Conservation (phyloP, 2,888 invertebrate species). For the Fragum fragum region DNA sequence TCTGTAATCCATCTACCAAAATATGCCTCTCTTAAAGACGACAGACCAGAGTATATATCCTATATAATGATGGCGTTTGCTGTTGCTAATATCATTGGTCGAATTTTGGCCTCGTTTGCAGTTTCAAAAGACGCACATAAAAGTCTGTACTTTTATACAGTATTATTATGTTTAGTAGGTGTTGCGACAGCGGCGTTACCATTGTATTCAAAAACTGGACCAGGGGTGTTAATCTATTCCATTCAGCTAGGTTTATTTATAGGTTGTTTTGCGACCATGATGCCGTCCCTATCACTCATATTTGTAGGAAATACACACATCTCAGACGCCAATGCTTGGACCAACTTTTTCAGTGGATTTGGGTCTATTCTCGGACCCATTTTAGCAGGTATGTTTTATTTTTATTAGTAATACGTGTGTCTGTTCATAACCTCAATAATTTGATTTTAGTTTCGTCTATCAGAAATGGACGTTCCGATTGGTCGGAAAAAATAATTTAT, state of each 20-base stretch:
- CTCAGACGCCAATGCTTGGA: slow-evolving; percentile 60
- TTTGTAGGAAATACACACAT: slow-evolving; percentile 58
- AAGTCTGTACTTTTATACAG: slow-evolving; percentile 33
- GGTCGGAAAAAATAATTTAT: too few species aligned
- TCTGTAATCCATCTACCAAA: slow-evolving; percentile 59
- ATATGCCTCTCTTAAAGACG: slow-evolving; percentile 39
- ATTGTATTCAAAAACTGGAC: slow-evolving; percentile 34
- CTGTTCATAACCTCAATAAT: too few species aligned
- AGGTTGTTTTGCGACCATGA: slow-evolving; percentile 56
- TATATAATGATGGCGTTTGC: slow-evolving; percentile 53
- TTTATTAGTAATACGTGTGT: too few species aligned
- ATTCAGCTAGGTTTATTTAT: slow-evolving; percentile 59
- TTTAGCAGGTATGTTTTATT: slow-evolving; percentile 53
- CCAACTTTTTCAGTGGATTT: slow-evolving; percentile 59
- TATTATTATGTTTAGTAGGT: slow-evolving; percentile 33
- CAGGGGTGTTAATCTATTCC: slow-evolving; percentile 41
- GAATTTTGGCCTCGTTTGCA: slow-evolving; percentile 41
- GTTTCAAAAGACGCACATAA: slow-evolving; percentile 30
- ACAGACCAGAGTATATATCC: slow-evolving; percentile 35
- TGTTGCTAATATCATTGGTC: slow-evolving; percentile 48
- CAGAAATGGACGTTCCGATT: too few species aligned
- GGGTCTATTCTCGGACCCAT: slow-evolving; percentile 63
- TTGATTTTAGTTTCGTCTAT: too few species aligned
- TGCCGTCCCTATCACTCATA: slow-evolving; percentile 57
- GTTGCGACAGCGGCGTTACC: slow-evolving; percentile 50